Evolutionary conservation across 1,140 invertebrate genomes (phyloP), one percentile per base, ranked within the genome.

Genomic region (Neodiprion pinetum): DNA sequence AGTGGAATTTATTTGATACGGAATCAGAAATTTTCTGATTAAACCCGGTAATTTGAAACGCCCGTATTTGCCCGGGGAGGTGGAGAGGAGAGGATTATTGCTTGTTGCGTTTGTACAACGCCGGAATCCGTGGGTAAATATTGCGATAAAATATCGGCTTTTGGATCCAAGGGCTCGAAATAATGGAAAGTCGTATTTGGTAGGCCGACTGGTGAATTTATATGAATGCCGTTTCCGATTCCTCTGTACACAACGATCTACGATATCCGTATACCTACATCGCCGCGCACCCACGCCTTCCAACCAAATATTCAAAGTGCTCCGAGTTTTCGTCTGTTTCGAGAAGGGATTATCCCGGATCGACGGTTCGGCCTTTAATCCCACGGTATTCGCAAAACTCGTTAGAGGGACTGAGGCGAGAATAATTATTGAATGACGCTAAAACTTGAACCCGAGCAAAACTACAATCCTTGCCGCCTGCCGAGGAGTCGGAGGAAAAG

Each of bases 281-380:
- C 28, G 28, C 1, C 28, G 28, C 28, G 1, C 28, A 40, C 28
- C 28, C 28, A 40, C 28, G 28, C 28, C 1, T 40, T n/a, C 53
- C 11, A 14, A 61, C 11, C 53, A 9, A 61, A 61, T 61, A 61
- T 61, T 61, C 53, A 61, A 61, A 61, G 53, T 61, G 53, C n/a
- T 61, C n/a, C 53, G n/a, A 61, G 53, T 61, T 61, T 17, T 61
- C 53, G 53, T 61, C 53, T 61, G 53, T 61, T 61, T 17, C 53
- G n/a, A 61, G 53, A 4, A 17, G n/a, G 53, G 53, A 61, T 61
- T 14, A 61, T 61, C 53, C 53, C 53, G 53, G 53, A 61, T 61
- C 53, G n/a, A 61, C 11, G 53, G 9, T 61, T 61, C 53, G 53
- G 53, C 53, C 53, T 61, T 61, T 61, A 61, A 61, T 61, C 53